Base-by-base conservation (phyloP, 2,113 vertebrate species). In the Sorex fumeus region DNA sequence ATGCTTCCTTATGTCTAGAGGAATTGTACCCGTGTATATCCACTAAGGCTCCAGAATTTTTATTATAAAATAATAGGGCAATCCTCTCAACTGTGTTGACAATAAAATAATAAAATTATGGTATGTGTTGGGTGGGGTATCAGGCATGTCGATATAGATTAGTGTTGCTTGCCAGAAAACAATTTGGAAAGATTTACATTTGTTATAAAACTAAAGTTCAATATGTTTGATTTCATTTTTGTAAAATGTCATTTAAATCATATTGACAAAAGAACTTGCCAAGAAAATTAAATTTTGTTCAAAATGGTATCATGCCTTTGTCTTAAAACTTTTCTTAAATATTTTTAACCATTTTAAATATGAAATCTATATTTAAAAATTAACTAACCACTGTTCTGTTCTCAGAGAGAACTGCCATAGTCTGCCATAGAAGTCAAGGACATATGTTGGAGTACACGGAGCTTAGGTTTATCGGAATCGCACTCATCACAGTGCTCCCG, bases 61-160 rank as follows among this genome's bases (percentile, higher is more conserved):
- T 62, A 67, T 76, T 79, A 72, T 87, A 66, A 7, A 13, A 45
- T 75, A 34, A 70, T 12, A 34, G 27, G 8, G 30, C 32, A 69
- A 34, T 87, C 57, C 4, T 57, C 8, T 88, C 27, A 69, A 77
- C 10, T 34, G 0, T 47, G 8, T 71, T 75, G 18, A 43, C 7
- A 43, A 30, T 67, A 79, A 84, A 92, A 92, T 80, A 79, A 77
- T 84, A 13, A 83, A 2, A 36, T 66, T 69, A 40, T 62, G 23
- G 57, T 13, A 81, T 34, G 21, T 75, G 19, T 47, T 7, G 30
- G 8, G 10, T 15, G 11, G 47, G 47, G 4, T 15, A 76, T 1
- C 27, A 87, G 32, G 11, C 67, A 67, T 30, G 28, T 23, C 0
- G 40, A 62, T 34, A n/a, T 0, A 47, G 45, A 66, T 91, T 71